phyloP scores from a whole-genome alignment of 2,797 vertebrate species.

The Carduelis carduelis region DNA sequence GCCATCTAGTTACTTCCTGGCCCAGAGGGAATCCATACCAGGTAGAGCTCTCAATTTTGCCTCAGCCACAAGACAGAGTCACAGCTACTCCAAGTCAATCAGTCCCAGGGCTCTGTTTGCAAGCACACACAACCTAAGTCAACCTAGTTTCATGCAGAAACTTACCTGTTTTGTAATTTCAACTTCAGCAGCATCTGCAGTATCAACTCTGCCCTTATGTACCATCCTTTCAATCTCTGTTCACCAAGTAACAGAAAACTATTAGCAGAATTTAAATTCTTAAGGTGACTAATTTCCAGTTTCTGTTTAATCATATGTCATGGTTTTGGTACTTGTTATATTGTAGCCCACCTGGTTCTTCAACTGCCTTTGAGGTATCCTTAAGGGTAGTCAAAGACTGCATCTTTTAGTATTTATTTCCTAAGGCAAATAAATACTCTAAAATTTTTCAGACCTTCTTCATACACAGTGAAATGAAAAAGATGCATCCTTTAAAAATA shows the following conservation, averaged over 20 bases:
- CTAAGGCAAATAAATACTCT: neutral
- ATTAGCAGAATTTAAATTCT: neutral
- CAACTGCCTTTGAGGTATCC: neutral
- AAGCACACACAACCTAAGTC: neutral
- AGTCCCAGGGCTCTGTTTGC: neutral
- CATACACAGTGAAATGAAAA: neutral
- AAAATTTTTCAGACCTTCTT: neutral
- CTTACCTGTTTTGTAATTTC: neutral
- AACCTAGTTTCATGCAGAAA: neutral
- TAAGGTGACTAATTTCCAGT: neutral
- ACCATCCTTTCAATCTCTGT: neutral
- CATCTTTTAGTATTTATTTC: neutral
- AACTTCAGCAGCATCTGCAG: neutral
- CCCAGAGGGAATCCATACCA: neutral
- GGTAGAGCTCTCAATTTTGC: neutral
- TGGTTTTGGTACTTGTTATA: neutral
- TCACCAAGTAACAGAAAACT: neutral
- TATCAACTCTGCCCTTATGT: neutral
- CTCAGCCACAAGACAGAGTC: neutral
- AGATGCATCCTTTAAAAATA: neutral
- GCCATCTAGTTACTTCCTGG: neutral
- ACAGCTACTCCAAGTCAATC: neutral
- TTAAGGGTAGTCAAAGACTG: neutral
- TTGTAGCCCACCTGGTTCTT: neutral
- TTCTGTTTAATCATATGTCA: neutral